These are phyloP conservation scores for Drosophila setosimentum DNA, from an alignment of 2,888 invertebrate species.

Conservation along the genomic window DNA sequence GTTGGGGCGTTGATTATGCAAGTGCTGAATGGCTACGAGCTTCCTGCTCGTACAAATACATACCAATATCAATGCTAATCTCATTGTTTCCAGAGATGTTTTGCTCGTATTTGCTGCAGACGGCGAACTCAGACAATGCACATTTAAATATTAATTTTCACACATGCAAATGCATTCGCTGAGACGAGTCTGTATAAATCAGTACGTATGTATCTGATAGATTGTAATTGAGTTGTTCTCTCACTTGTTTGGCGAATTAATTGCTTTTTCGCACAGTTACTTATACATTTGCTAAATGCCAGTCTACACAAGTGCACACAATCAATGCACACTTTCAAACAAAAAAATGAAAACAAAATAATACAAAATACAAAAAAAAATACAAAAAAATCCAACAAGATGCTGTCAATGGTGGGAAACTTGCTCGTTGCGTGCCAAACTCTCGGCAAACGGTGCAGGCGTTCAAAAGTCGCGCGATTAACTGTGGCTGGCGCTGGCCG, in stretches of 20 bases:
- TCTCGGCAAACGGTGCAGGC: constrained; percentile 56
- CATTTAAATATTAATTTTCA: constrained; percentile 64
- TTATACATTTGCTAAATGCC: constrained; percentile 38
- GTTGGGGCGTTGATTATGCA: constrained; percentile 27
- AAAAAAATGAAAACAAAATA: constrained; percentile 27
- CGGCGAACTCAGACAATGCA: constrained; percentile 49
- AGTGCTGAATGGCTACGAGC: constrained; percentile 13
- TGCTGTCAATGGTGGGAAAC: constrained; percentile 49
- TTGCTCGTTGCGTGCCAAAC: constrained; percentile 37
- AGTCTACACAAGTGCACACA: constrained; percentile 9
- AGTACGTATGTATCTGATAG: constrained; percentile 12
- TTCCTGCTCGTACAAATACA: constrained; percentile 34
- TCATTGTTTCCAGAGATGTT: constrained; percentile 54
- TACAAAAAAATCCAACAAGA: constrained; percentile 26
- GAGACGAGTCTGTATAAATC: constrained; percentile 11
- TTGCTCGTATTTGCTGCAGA: constrained; percentile 15
- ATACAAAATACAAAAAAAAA: constrained; percentile 15
- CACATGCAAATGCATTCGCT: constrained; percentile 41
- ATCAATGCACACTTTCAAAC: constrained; percentile 23
- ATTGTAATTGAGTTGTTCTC: constrained; percentile 26
- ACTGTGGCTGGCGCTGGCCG: constrained; percentile 82
- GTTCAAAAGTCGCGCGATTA: constrained; percentile 78
- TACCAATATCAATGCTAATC: constrained; percentile 72
- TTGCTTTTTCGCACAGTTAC: constrained; percentile 44
- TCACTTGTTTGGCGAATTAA: constrained; percentile 29